Evolutionary conservation across 2,888 invertebrate species (phyloP), one percentile per base, ranked within the genome.

Genomic region (Strigamia crassipes): DNA sequence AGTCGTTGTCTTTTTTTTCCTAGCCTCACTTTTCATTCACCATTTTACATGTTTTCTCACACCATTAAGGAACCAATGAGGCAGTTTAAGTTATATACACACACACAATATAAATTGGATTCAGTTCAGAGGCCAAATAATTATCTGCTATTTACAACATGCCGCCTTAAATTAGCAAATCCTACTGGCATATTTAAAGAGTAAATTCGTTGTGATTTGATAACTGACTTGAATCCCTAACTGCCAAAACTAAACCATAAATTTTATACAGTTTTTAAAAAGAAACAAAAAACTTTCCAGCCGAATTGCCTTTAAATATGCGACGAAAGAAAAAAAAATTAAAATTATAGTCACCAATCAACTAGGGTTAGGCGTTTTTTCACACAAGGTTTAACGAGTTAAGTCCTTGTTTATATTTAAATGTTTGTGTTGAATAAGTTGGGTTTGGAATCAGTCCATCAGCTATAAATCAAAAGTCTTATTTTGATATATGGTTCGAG

Each of bases 361-460:
- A 73, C 27, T 13, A 73, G 73, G 27, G 18, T 56, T 73, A 15
- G 12, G 12, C 31, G 27, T 31, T 73, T 66, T 66, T 73, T 73
- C 73, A 31, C 73, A 73, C 73, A 73, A 73, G 73, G 73, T 73
- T 31, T 73, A 23, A 31, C 31, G n/a, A 73, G 73, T 73, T 73
- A 73, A 73, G 31, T 27, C 73, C 73, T 31, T 73, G 73, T 73
- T 73, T 73, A 73, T 73, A 73, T 73, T 73, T 73, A 73, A 73
- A 73, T 73, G 31, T 73, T 27, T 73, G 31, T 27, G 73, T 31
- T 27, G 73, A 73, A 73, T 73, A 73, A 27, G 73, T 73, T 73
- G 27, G 73, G 73, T 27, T 73, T 73, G 73, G 73, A 73, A 73
- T 73, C 73, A 73, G 73, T 73, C 73, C 73, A 73, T 73, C 73